These are phyloP conservation scores for Corvus hawaiiensis DNA, from an alignment of 2,113 vertebrate species.

Conservation along the genomic window DNA sequence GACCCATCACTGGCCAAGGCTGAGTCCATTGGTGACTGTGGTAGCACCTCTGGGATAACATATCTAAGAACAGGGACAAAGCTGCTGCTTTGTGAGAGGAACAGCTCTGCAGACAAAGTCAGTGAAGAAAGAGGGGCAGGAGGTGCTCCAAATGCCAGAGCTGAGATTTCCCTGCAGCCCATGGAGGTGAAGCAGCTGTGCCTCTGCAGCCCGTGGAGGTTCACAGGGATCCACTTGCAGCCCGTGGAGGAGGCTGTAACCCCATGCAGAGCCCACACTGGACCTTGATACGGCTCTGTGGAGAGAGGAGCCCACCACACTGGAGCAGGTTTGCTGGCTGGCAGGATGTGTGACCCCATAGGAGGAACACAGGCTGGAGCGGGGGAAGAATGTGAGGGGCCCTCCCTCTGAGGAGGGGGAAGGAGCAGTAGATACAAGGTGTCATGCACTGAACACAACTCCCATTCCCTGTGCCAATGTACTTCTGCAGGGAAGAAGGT, in stretches of 20 bases:
- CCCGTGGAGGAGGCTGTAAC: not conserved
- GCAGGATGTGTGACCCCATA: fast-evolving
- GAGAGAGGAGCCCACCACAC: not conserved
- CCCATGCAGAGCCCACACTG: not conserved
- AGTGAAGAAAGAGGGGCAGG: not conserved
- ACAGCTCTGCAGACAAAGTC: not conserved
- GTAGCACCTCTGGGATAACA: not conserved
- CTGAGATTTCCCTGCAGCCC: not conserved
- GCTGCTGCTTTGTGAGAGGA: not conserved
- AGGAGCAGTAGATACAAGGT: not conserved
- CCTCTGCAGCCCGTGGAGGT: not conserved
- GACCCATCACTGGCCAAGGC: not conserved
- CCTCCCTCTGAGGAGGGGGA: not conserved
- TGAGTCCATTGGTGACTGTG: not conserved
- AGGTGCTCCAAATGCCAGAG: not conserved
- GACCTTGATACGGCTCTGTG: too few relatives aligned
- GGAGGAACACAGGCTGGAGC: fast-evolving
- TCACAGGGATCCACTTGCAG: not conserved
- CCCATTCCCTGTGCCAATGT: not conserved
- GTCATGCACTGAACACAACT: not conserved
- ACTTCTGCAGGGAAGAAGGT: not conserved
- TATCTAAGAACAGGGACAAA: not conserved
- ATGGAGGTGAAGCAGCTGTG: not conserved
- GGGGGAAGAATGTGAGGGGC: not conserved
- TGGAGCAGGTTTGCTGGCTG: not conserved